phyloP scores from a whole-genome alignment of 2,113 vertebrate species.

The Eurystomus gularis region DNA sequence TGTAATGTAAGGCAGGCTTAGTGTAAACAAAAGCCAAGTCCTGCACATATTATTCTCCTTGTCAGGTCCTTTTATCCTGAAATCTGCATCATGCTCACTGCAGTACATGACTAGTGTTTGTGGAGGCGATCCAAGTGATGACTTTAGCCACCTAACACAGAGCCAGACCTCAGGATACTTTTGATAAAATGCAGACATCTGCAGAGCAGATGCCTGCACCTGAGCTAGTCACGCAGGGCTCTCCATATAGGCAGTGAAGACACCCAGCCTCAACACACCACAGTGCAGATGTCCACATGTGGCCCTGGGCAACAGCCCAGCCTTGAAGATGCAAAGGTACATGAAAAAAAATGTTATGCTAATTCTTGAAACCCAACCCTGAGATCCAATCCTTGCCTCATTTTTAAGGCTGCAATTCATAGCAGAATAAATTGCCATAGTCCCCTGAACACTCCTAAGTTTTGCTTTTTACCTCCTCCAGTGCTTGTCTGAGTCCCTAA shows the following conservation, averaged over 20 bases:
- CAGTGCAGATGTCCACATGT: background rate
- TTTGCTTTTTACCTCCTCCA: background rate
- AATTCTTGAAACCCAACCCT: background rate
- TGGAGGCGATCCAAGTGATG: background rate
- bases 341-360: background rate
- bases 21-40: background rate
- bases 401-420: background rate
- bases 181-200: constrained; percentile 11
- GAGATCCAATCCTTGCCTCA: background rate
- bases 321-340: background rate
- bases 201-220: background rate
- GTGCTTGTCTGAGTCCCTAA: background rate
- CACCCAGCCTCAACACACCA: background rate
- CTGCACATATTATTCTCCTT: background rate
- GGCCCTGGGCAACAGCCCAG: background rate
- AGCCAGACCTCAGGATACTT: background rate
- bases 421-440: background rate
- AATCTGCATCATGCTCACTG: background rate
- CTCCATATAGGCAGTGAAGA: background rate
- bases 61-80: background rate
- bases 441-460: background rate
- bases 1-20: background rate
- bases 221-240: background rate
- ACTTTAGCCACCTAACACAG: background rate
- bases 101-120: background rate